Conservation (phyloP, 2,797 vertebrate species). For the Todus mexicanus region DNA sequence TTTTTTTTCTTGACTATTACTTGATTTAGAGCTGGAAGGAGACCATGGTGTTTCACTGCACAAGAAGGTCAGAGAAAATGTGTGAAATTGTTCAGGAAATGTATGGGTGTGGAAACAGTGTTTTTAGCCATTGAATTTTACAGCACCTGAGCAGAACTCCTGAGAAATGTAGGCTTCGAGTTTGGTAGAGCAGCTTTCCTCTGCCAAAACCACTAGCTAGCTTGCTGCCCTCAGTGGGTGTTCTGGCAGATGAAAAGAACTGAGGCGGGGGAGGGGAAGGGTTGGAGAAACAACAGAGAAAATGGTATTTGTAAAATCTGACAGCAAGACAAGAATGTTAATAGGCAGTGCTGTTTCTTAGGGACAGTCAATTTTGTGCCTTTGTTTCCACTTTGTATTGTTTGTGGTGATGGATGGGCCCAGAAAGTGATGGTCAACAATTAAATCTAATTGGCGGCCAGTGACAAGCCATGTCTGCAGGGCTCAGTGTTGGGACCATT, state of each 20-base stretch:
- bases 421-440: too few relatives aligned
- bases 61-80: neutral
- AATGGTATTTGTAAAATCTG: neutral
- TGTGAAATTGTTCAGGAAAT: neutral
- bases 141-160: neutral
- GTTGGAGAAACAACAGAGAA: too few relatives aligned
- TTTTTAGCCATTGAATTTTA: conserved; percentile 1
- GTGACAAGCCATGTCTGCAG: too few relatives aligned
- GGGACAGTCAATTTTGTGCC: neutral
- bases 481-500: too few relatives aligned
- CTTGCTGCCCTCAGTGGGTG: neutral
- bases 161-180: neutral
- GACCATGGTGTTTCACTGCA: neutral
- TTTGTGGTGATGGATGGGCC: too few relatives aligned
- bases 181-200: neutral
- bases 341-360: neutral
- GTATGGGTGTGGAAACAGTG: neutral
- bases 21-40: neutral
- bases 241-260: neutral
- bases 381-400: neutral
- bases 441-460: too few relatives aligned
- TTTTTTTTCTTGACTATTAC: neutral
- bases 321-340: neutral
- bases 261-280: too few relatives aligned
- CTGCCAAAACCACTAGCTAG: neutral